A percentile compares a stretch with the other conserved stretches of the same genome.
Evolutionary conservation across 1,140 invertebrate species (phyloP).

Genomic region (Limonius californicus): DNA sequence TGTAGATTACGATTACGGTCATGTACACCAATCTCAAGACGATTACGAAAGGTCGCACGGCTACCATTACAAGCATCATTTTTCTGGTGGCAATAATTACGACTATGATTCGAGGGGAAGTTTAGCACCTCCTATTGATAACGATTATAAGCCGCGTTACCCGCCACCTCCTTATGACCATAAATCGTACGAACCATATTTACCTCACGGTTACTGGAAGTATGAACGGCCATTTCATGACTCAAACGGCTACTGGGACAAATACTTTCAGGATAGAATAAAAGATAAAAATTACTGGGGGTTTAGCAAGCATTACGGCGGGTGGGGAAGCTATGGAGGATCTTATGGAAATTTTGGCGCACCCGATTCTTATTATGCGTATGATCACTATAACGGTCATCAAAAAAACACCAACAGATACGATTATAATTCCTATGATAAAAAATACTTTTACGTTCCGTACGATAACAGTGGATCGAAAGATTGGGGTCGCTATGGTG

Average conservation of each 20-base stretch:
- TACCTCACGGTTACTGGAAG: constrained; percentile 9
- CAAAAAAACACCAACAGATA: background rate
- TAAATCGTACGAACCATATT: constrained; percentile 22
- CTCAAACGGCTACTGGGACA: background rate
- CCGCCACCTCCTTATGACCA: background rate
- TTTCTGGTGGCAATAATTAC: constrained; percentile 25
- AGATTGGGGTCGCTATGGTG: constrained; percentile 44
- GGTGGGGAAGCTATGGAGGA: constrained; percentile 46
- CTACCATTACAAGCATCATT: constrained; percentile 31
- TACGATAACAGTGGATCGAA: constrained; percentile 13
- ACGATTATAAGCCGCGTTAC: constrained; percentile 10
- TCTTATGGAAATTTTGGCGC: constrained; percentile 42
- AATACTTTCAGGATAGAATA: constrained; percentile 15
- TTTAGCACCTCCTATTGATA: background rate
- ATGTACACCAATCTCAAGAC: too few species aligned
- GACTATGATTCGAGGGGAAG: constrained; percentile 4
- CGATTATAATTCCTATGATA: constrained; percentile 22
- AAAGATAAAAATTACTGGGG: constrained; percentile 27
- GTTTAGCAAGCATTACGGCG: constrained; percentile 18
- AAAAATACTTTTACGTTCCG: constrained; percentile 33
- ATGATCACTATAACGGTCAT: background rate
- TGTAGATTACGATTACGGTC: background rate
- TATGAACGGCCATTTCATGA: background rate
- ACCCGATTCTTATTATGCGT: constrained; percentile 19
- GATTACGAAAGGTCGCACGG: constrained; percentile 22